Conservation (phyloP, 2,113 vertebrate species). For the Takifugu bimaculatus region DNA sequence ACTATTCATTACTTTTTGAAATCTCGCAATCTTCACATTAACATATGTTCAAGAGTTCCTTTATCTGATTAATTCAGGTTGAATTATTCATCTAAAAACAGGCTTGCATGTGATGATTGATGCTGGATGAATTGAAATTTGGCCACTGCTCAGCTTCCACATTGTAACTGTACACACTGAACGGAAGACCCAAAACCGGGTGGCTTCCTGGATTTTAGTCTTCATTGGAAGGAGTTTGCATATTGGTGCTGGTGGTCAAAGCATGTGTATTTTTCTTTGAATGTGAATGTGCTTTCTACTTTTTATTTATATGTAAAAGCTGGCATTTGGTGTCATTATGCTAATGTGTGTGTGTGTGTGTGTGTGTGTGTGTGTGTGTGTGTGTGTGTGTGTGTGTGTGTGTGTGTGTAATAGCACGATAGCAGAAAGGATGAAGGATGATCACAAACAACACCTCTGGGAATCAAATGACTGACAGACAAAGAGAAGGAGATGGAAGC, state of each 20-base stretch:
- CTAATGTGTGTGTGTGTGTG: neutral
- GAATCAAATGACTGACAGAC: conserved; percentile 62
- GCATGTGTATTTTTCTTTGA: conserved; percentile 21
- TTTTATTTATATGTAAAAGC: conserved; percentile 64
- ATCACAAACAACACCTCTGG: conserved; percentile 67
- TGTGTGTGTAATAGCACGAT: conserved; percentile 48
- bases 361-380: conserved; percentile 14
- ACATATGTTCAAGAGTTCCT: too few relatives aligned
- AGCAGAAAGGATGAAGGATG: conserved; percentile 70
- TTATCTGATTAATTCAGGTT: too few relatives aligned
- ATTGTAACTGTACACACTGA: too few relatives aligned
- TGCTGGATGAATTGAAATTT: too few relatives aligned
- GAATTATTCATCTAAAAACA: too few relatives aligned
- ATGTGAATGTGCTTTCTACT: conserved; percentile 2
- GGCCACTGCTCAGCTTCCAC: too few relatives aligned
- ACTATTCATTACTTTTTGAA: too few relatives aligned
- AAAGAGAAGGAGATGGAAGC: conserved; percentile 35
- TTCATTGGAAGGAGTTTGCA: too few relatives aligned
- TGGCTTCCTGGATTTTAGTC: too few relatives aligned
- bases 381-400: neutral
- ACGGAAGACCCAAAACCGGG: too few relatives aligned
- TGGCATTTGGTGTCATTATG: conserved; percentile 58
- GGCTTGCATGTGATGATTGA: too few relatives aligned
- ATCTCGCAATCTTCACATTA: too few relatives aligned
- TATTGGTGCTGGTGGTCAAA: neutral